Evolutionary conservation across 2,113 vertebrate species (phyloP), one percentile per base, ranked within the genome.

Genomic region (Daphoenositta chrysoptera): DNA sequence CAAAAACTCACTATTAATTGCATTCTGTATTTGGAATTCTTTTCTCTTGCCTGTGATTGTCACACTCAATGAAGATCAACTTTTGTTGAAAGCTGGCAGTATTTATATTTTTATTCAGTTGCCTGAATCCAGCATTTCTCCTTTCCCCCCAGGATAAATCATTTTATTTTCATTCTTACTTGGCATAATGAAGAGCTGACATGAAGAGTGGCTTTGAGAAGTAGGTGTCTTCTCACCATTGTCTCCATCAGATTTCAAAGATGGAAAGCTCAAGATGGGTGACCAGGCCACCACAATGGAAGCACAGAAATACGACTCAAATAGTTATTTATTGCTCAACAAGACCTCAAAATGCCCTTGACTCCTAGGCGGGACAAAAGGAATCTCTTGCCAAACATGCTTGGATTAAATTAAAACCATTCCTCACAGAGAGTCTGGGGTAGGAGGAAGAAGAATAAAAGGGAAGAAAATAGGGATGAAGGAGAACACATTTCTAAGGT

Each of bases 331-430:
- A 30, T 93, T 94, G 79, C 76, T 93, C 69, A 94, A 45, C 0
- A 0, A 92, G 82, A 83, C 79, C 33, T 94, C 76, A 66, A 81
- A 80, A 80, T 61, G 61, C 50, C 81, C 81, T 83, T 69, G 48
- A 24, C 66, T 85, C n/a, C 40, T 50, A 13, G 48, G 69, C 0
- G 0, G 82, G 63, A 87, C 84, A 58, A 82, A 95, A 87, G 63
- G 42, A 96, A 72, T 73, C 35, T 57, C 64, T 39, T 94, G 87
- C 89, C 91, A 96, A 69, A 69, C 65, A 84, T 0, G 0, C 73
- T 65, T 64, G 56, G 57, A 82, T 79, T 82, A 82, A 87, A 94
- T 91, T 40, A 89, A 94, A 95, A 92, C 60, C 72, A 71, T 80
- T 91, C 53, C 57, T 92, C 7, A 1, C n/a, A 50, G n/a, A 31